Evolutionary conservation across 2,797 vertebrate genomes (phyloP).

Genomic region (Pseudochirops cupreus): DNA sequence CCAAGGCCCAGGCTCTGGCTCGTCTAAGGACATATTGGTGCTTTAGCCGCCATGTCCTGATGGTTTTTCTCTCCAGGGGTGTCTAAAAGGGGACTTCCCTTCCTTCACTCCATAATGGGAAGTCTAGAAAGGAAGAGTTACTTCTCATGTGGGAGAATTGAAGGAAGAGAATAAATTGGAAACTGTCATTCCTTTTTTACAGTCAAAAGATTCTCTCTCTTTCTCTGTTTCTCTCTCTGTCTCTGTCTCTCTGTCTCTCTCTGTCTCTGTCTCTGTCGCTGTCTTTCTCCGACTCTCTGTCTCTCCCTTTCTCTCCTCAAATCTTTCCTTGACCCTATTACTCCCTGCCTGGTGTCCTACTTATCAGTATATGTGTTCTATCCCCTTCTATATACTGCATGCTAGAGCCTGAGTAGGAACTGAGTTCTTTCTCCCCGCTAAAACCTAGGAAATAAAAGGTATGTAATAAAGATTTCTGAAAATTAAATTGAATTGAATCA

Average conservation of each 20-base stretch:
- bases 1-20: neutral
- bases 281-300: too few relatives aligned
- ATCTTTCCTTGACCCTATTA: neutral
- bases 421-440: neutral
- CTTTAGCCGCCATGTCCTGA: neutral
- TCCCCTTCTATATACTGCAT: neutral
- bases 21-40: neutral
- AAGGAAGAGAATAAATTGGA: neutral
- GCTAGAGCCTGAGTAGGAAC: neutral
- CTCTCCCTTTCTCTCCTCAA: too few relatives aligned
- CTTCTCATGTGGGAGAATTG: neutral
- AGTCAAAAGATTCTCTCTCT: neutral
- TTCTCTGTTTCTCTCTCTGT: too few relatives aligned
- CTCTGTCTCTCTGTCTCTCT: too few relatives aligned
- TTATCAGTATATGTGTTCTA: neutral
- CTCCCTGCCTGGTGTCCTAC: neutral
- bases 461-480: neutral
- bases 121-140: neutral
- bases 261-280: too few relatives aligned
- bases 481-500: neutral
- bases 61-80: neutral
- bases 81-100: neutral
- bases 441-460: neutral
- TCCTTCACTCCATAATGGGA: neutral
- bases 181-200: neutral